Evolutionary conservation across 2,888 invertebrate genomes (phyloP), one percentile per base, ranked within the genome.

Genomic region (Trichogramma dendrolimi): DNA sequence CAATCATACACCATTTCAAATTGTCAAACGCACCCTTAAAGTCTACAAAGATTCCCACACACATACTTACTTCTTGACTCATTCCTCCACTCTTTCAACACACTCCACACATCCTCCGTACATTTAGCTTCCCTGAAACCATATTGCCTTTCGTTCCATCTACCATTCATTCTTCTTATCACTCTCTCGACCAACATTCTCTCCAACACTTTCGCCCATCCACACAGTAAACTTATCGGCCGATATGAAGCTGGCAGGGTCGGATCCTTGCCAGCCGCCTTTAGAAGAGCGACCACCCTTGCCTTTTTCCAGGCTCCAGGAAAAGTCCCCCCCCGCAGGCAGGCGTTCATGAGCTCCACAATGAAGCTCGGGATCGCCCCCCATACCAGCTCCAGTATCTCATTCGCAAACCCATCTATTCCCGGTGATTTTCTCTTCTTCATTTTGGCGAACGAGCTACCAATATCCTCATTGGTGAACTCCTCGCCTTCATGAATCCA

Each of bases 21-120:
- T 61, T 27, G 5, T 61, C 50, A 39, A 63, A 54, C 8, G 57
- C 65, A 1, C 8, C 41, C 49, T 49, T 57, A 7, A 57, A 57
- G 14, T 57, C 57, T 4, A 57, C 57, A n/a, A 57, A 49, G 1
- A 55, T 38, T 4, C 51, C 47, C 55, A 5, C 14, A 14, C 4
- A 47, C 47, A 27, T 55, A 46, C 2, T 49, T 57, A 14, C 14
- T 14, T 2, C 2, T 2, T 1, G 1, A 1, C 2, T 14, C 14
- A 14, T 14, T 2, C 14, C 2, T 14, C 14, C 14, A 14, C 2
- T 14, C 2, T 14, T 2, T 14, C 14, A 14, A 14, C 14, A 14
- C 14, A 14, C 1, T 10, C 50, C 49, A 58, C 1, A 50, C 58
- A 58, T 58, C 58, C 49, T 58, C 58, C 1, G 50, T 58, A 38